Percentiles rank a stretch among this genome's conserved stretches.
These are phyloP conservation scores for Amblyteles armatorius DNA, from an alignment of 2,888 invertebrate species.

Conservation along the genomic window DNA sequence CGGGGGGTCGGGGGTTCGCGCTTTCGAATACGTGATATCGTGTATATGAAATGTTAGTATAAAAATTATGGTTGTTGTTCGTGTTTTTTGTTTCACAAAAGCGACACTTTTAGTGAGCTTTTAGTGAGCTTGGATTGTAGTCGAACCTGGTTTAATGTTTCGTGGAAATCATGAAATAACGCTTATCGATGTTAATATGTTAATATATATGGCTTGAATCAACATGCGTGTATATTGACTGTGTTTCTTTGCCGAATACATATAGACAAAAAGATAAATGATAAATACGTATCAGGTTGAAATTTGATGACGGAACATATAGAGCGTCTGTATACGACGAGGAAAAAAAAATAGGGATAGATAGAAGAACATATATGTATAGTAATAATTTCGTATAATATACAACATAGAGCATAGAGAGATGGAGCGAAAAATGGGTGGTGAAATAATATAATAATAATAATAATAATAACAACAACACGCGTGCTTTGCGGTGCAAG, in stretches of 20 bases:
- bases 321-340: slow-evolving; percentile 40
- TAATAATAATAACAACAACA: slow-evolving; percentile 41
- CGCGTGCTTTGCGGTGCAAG: slow-evolving; percentile 49
- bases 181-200: not conserved
- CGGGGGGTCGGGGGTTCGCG: slow-evolving; percentile 33
- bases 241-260: slow-evolving; percentile 2
- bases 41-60: not conserved
- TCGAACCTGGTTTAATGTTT: not conserved
- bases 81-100: not conserved
- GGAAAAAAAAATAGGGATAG: slow-evolving; percentile 13
- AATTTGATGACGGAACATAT: not conserved
- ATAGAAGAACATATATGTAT: slow-evolving; percentile 39
- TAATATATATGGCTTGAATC: not conserved
- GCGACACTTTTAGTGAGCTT: not conserved
- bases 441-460: slow-evolving; percentile 31
- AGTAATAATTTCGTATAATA: slow-evolving; percentile 32
- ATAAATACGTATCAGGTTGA: slow-evolving; percentile 16
- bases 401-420: slow-evolving; percentile 40
- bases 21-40: not conserved
- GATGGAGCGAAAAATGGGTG: slow-evolving; percentile 1
- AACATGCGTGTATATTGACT: slow-evolving; percentile 17
- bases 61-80: not conserved
- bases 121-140: not conserved
- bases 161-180: slow-evolving; percentile 5
- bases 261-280: slow-evolving; percentile 12